Percentiles rank a stretch among this genome's conserved stretches.
Evolutionary conservation across 2,888 invertebrate genomes (phyloP).

Genomic region (Meiosimyza platycephala): DNA sequence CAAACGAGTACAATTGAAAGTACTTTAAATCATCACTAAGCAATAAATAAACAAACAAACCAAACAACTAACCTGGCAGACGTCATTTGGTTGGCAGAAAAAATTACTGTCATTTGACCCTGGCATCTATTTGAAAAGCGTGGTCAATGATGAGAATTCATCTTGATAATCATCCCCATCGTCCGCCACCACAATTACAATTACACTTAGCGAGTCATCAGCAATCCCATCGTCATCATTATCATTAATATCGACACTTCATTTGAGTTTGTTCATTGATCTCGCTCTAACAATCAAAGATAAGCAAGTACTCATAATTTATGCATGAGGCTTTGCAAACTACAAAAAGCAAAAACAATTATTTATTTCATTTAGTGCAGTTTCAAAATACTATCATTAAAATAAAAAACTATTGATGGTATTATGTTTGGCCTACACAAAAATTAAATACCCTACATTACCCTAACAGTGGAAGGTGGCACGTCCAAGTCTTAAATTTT

Average conservation of each 20-base stretch:
- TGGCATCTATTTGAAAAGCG: constrained; percentile 28
- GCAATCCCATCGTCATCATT: constrained; percentile 12
- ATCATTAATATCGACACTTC: background rate
- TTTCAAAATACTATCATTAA: too few relatives aligned
- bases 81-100: background rate
- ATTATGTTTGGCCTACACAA: too few relatives aligned
- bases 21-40: too few relatives aligned
- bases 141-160: constrained; percentile 11
- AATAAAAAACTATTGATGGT: too few relatives aligned
- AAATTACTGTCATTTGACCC: constrained; percentile 24
- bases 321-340: background rate
- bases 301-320: background rate
- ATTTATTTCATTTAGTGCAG: too few relatives aligned
- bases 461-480: too few relatives aligned
- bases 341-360: too few relatives aligned
- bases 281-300: constrained; percentile 3
- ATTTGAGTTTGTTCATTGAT: constrained; percentile 29
- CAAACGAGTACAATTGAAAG: background rate
- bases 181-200: background rate
- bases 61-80: too few relatives aligned
- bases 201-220: background rate
- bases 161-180: constrained; percentile 11
- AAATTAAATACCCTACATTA: too few relatives aligned
- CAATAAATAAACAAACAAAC: too few relatives aligned
- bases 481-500: too few relatives aligned